phyloP scores from a whole-genome alignment of 2,113 vertebrate species.

The Pseudolaguvia tuberculata region DNA sequence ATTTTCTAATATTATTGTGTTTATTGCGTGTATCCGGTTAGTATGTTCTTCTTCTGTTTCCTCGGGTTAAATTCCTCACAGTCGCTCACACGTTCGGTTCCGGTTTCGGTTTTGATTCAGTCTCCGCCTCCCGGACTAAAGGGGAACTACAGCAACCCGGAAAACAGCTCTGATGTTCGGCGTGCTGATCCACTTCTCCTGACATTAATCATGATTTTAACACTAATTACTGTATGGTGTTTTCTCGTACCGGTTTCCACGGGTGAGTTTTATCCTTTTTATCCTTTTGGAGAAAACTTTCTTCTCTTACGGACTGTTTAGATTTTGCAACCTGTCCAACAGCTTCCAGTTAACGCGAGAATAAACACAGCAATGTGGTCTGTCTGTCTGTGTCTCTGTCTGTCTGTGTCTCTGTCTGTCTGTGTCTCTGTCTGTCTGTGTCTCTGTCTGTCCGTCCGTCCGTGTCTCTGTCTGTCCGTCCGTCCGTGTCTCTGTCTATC shows the following conservation, averaged over 20 bases:
- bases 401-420: too few relatives aligned
- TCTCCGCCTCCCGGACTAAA: not conserved
- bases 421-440: too few relatives aligned
- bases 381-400: too few relatives aligned
- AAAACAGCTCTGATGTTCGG: not conserved
- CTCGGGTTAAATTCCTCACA: not conserved
- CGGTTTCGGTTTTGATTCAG: not conserved
- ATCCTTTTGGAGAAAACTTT: not conserved
- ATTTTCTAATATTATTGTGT: not conserved
- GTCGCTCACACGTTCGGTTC: not conserved
- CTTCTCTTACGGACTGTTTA: not conserved
- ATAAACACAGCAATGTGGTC: too few relatives aligned
- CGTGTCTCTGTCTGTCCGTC: too few relatives aligned
- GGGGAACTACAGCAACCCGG: slow-evolving; percentile 1
- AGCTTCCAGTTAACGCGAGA: too few relatives aligned
- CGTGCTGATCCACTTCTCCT: not conserved
- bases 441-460: too few relatives aligned
- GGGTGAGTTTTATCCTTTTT: slow-evolving; percentile 2
- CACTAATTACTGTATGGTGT: not conserved
- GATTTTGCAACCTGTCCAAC: too few relatives aligned
- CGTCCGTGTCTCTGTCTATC: too few relatives aligned
- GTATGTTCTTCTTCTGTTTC: not conserved
- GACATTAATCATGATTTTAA: slow-evolving; percentile 4
- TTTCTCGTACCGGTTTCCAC: not conserved
- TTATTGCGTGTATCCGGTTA: not conserved